Evolutionary conservation across 2,797 vertebrate genomes (phyloP).

Genomic region (Tapirus indicus): DNA sequence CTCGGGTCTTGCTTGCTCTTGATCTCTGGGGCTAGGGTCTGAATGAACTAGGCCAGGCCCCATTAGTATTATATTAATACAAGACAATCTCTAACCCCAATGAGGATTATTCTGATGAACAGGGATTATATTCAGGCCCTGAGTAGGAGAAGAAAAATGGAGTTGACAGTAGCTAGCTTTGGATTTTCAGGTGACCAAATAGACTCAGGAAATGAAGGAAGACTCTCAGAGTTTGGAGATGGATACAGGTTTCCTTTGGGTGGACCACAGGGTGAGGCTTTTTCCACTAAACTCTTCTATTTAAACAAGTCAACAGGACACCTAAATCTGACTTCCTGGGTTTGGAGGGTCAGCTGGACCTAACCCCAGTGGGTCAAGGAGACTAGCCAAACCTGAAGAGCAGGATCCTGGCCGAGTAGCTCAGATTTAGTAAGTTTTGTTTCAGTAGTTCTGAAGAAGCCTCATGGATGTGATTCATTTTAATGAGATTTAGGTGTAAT

Average conservation of each 20-base stretch:
- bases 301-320: neutral
- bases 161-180: neutral
- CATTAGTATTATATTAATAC: neutral
- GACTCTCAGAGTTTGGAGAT: neutral
- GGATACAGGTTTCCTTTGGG: neutral
- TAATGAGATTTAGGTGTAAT: constrained; percentile 30
- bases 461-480: constrained; percentile 39
- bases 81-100: neutral
- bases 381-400: constrained; percentile 45
- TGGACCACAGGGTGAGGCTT: neutral
- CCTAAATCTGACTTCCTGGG: neutral
- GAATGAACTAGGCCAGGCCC: neutral
- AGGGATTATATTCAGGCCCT: neutral
- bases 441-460: neutral
- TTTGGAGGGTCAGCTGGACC: neutral
- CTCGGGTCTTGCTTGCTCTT: neutral
- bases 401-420: neutral
- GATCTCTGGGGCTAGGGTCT: neutral
- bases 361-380: constrained; percentile 42
- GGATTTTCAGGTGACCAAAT: neutral
- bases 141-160: neutral
- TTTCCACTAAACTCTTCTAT: neutral
- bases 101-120: neutral
- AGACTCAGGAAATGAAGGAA: neutral
- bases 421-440: constrained; percentile 48